Evolutionary conservation across 2,888 invertebrate species (phyloP), one percentile per base, ranked within the genome.

Genomic region (Drosophila prostipennis): DNA sequence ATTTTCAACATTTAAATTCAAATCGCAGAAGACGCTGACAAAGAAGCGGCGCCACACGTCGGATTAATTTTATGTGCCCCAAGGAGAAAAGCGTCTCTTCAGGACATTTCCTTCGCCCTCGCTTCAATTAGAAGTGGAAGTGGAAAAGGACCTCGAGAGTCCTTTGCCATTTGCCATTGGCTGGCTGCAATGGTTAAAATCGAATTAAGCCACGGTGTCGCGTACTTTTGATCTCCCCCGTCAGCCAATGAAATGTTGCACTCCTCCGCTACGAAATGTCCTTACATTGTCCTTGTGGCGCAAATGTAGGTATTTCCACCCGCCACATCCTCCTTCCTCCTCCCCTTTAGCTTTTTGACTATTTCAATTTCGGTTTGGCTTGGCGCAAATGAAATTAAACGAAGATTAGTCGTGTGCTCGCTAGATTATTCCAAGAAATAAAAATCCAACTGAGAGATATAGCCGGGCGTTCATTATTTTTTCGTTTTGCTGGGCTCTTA

Each of bases 311-410:
- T 56, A 67, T 57, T 39, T 32, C 39, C 57, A 55, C 39, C 57
- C 53, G 29, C 53, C 23, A n/a, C 43, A 11, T 37, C 51, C 46
- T 34, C 14, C 45, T n/a, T 37, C 51, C 46, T 34, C 14, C 45
- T n/a, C 8, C n/a, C 29, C 0, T 29, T 29, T 29, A 5, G 5
- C 6, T 13, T 34, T 13, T 16, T 43, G 29, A 14, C 6, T 19
- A 67, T 85, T 83, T 83, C 87, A 82, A 79, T 87, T 79, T 80
- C 83, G 72, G 83, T 57, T 69, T 55, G 53, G 53, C 68, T 71
- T 81, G 85, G 64, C 82, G 79, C 80, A 85, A 84, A 90, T 89
- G 83, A 89, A 90, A 90, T 90, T 89, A 89, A 90, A 89, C 83
- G 81, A 82, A 89, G 90, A 90, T 90, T 90, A 89, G 86, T 89